A percentile compares a stretch with the other conserved stretches of the same genome.
Conservation (phyloP, 2,113 vertebrate species). For the Pseudopodoces humilis region DNA sequence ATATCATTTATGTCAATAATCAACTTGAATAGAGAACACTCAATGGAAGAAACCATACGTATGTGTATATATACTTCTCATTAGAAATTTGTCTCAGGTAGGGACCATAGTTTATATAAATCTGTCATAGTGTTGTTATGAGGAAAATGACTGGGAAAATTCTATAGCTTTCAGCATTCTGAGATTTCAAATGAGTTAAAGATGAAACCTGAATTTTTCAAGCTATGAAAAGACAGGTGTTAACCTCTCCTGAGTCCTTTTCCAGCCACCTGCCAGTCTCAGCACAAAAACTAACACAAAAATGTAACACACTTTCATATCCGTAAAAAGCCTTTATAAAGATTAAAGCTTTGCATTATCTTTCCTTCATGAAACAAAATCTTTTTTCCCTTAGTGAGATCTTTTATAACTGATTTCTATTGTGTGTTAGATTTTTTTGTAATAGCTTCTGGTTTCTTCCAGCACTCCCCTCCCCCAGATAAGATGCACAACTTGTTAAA, state of each 20-base stretch:
- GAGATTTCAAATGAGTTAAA: slow-evolving; percentile 16
- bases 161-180: not conserved
- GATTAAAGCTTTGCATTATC: slow-evolving; percentile 29
- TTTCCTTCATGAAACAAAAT: not conserved
- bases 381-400: not conserved
- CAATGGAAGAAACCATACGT: not conserved
- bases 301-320: slow-evolving; percentile 19
- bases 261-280: slow-evolving; percentile 27
- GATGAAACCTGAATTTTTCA: slow-evolving; percentile 17
- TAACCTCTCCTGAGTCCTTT: slow-evolving; percentile 44
- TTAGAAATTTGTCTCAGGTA: not conserved
- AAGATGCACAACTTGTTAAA: not conserved
- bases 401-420: not conserved
- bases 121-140: not conserved
- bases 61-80: not conserved
- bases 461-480: not conserved
- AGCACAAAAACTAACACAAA: slow-evolving; percentile 42
- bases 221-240: slow-evolving; percentile 28
- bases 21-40: not conserved
- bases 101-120: not conserved
- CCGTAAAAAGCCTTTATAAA: slow-evolving; percentile 9
- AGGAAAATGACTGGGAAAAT: not conserved
- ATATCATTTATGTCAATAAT: not conserved
- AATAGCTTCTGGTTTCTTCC: not conserved
- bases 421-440: not conserved